Conservation (phyloP, 2,888 invertebrate species). For the Polydrusus tereticollis region DNA sequence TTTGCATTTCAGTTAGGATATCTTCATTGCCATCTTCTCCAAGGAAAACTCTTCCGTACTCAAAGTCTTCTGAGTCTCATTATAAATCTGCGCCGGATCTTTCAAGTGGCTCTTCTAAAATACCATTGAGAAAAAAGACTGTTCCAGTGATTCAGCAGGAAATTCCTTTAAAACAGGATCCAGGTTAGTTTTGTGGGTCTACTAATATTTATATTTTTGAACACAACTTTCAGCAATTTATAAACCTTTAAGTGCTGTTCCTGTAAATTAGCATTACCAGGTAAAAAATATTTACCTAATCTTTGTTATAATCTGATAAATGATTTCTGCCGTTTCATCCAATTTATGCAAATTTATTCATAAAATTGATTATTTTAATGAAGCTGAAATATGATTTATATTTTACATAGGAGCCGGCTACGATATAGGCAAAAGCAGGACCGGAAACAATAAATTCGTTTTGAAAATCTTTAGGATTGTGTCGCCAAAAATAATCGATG, state of each 20-base stretch:
- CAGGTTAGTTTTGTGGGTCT: background rate
- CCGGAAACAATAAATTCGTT: conserved; percentile 15
- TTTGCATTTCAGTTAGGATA: conserved; percentile 62
- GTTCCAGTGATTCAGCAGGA: conserved; percentile 30
- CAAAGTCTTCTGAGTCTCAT: conserved; percentile 23
- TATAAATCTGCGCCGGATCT: conserved; percentile 63
- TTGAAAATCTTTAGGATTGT: conserved; percentile 6
- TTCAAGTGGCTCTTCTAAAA: conserved; percentile 53
- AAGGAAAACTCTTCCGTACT: conserved; percentile 56
- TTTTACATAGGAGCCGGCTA: conserved; percentile 24
- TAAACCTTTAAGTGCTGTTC: too few species aligned
- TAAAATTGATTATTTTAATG: conserved; percentile 46
- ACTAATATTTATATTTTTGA: too few species aligned
- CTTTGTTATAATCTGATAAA: background rate
- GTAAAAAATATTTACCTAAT: background rate
- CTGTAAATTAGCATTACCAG: background rate
- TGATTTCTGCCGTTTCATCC: background rate
- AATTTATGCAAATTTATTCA: conserved; percentile 39
- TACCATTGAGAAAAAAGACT: conserved; percentile 54
- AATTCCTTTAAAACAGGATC: background rate
- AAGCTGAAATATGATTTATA: conserved; percentile 32
- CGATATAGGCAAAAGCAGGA: conserved; percentile 4
- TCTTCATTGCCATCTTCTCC: conserved; percentile 64
- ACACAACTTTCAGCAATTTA: too few species aligned
- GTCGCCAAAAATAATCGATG: background rate